Evolutionary conservation across 2,113 vertebrate genomes (phyloP), one percentile per base, ranked within the genome.

Genomic region (Psettodes erumei): DNA sequence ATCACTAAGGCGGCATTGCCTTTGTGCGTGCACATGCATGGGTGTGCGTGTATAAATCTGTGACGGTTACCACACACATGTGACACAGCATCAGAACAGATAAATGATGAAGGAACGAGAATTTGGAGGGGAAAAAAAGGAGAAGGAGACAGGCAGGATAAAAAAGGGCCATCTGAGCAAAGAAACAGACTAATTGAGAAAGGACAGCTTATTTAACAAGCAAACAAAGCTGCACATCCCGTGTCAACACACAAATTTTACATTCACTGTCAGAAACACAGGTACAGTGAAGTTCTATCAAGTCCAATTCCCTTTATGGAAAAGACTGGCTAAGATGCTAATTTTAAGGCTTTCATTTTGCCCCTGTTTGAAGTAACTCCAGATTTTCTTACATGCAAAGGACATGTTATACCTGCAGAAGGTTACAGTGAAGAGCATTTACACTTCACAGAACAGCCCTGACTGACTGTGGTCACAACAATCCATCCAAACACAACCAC

Each of bases 1-100:
- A 77, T 85, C 71, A 54, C 28, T 11, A n/a, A 37, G 13, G 37
- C 35, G 55, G 75, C 19, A 16, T 25, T 71, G 18, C n/a, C 19
- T 75, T 32, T 30, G 50, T 65, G 73, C 37, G 78, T 38, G 51
- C 15, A 15, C 33, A 28, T 42, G 25, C 5, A 16, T 51, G 21
- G n/a, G 19, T 33, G 33, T 50, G 43, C 37, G 38, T 71, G 67
- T 45, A 33, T n/a, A 37, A 19, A 40, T 5, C 8, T 21, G 25
- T 43, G 40, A 27, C 70, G 54, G 38, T 43, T 32, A 15, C 42
- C 6, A 19, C 15, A 16, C n/a, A 70, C 33, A 73, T 45, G 1
- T 3, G 28, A 56, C 21, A n/a, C 47, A 59, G n/a, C 30, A 50
- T 45, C 71, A 51, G 27, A 64, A 27, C 37, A 65, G 53, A 80